Base-by-base conservation (phyloP, 2,113 vertebrate genomes). In the Coptodon rendalli region DNA sequence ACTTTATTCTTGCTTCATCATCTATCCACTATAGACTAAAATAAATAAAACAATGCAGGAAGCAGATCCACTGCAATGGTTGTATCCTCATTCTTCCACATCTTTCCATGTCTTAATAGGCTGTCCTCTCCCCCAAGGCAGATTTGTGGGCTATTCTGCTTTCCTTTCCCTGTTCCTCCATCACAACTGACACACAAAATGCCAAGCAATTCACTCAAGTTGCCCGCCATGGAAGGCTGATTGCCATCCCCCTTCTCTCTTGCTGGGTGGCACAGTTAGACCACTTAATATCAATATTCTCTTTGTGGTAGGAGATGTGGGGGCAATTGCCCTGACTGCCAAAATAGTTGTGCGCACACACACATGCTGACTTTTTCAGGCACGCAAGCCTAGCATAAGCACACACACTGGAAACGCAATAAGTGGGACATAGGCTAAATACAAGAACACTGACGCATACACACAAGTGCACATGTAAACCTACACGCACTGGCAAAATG, bases 241-340 rank as follows among this genome's bases (percentile, higher is more conserved):
- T 79, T 63, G 52, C 63, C 82, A 9, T n/a, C 90, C 89, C 85
- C 87, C 76, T 73, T 71, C 48, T 53, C 50, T 63, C 86, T 87
- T 38, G 38, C 52, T 73, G 38, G 86, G 88, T 80, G 87, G 87
- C 85, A 91, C 83, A 92, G 91, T 91, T 86, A 88, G 83, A 38
- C 90, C 91, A 93, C 91, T 94, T 95, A 93, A 94, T 93, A 93
- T 92, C 94, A 94, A 93, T 93, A 93, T 94, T 93, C 89, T 93
- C 88, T 93, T 90, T 92, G 91, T 91, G 81, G 61, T 29, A 6
- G 83, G 87, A 92, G 89, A 88, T 93, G 63, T 66, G 24, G 78
- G 90, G 87, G 83, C 87, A 92, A 92, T 94, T 91, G 85, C 86
- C 82, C 53, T 86, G 87, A 92, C 86, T 76, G 89, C 91, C 90